A percentile compares a stretch with the other conserved stretches of the same genome.
These are phyloP conservation scores for Crossocerus cetratus DNA, from an alignment of 2,888 invertebrate species.

Conservation along the genomic window DNA sequence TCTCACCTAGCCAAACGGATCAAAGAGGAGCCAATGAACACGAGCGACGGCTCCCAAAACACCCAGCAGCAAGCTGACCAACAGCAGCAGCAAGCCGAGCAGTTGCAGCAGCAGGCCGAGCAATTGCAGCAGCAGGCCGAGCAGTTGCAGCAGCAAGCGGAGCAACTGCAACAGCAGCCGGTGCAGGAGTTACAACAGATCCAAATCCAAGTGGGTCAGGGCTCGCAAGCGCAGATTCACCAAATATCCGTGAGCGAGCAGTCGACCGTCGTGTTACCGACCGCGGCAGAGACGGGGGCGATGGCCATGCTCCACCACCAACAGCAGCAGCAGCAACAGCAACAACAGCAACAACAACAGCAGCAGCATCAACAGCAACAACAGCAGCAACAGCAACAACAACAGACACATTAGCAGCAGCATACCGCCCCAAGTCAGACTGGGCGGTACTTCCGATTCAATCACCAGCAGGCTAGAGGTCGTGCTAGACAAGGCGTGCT, in stretches of 20 bases:
- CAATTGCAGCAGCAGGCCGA: slow-evolving; percentile 72
- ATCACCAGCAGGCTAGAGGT: slow-evolving; percentile 64
- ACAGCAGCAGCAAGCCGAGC: slow-evolving; percentile 61
- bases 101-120: slow-evolving; percentile 63
- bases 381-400: slow-evolving; percentile 71
- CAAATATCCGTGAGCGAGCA: slow-evolving; percentile 74
- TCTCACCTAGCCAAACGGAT: slow-evolving; percentile 87
- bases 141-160: slow-evolving; percentile 65
- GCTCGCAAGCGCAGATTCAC: slow-evolving; percentile 75
- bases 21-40: slow-evolving; percentile 81
- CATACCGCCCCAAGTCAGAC: slow-evolving; percentile 64
- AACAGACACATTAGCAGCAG: slow-evolving; percentile 70
- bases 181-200: slow-evolving; percentile 60
- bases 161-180: slow-evolving; percentile 62
- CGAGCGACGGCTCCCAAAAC: slow-evolving; percentile 73
- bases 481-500: slow-evolving; percentile 58
- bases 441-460: slow-evolving; percentile 69
- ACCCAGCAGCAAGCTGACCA: slow-evolving; percentile 73
- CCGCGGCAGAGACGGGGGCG: slow-evolving; percentile 78
- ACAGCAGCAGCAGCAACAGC: slow-evolving; percentile 66
- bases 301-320: slow-evolving; percentile 76
- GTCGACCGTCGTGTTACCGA: slow-evolving; percentile 79
- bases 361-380: slow-evolving; percentile 68
- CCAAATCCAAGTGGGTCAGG: slow-evolving; percentile 72
- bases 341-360: slow-evolving; percentile 69